A percentile compares a stretch with the other conserved stretches of the same genome.
Evolutionary conservation across 2,888 invertebrate genomes (phyloP).

Genomic region (Hyposoter dolosus): DNA sequence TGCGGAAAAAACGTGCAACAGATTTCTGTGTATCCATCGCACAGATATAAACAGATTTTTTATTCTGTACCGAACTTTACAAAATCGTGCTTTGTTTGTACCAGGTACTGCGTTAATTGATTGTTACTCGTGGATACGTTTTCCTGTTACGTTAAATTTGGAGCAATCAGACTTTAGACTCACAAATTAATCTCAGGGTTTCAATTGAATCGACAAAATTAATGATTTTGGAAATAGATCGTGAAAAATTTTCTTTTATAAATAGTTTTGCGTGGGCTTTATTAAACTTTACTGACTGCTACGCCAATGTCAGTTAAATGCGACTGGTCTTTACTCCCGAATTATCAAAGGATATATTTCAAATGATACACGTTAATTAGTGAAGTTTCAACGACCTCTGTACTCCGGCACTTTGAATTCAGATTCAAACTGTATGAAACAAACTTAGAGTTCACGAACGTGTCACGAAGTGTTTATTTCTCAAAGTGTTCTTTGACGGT

Average conservation of each 20-base stretch:
- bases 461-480: constrained; percentile 7
- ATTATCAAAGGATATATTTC: constrained; percentile 25
- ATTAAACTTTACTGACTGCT: not conserved
- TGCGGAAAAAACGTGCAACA: constrained; percentile 16
- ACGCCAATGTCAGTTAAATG: not conserved
- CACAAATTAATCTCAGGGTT: not conserved
- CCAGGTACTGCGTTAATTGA: not conserved
- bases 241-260: not conserved
- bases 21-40: not conserved
- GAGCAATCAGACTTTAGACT: not conserved
- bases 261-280: not conserved
- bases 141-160: not conserved
- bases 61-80: not conserved
- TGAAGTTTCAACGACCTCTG: constrained; percentile 11
- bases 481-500: constrained; percentile 9
- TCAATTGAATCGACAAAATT: not conserved
- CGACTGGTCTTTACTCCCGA: not conserved
- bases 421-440: not conserved
- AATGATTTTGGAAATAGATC: not conserved
- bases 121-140: not conserved
- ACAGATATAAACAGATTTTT: not conserved
- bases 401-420: not conserved
- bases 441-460: not conserved
- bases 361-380: constrained; percentile 16
- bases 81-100: not conserved